A percentile compares a stretch with the other conserved stretches of the same genome.
Evolutionary conservation across 2,888 invertebrate genomes (phyloP).

Genomic region (Cheilosia vulpina): DNA sequence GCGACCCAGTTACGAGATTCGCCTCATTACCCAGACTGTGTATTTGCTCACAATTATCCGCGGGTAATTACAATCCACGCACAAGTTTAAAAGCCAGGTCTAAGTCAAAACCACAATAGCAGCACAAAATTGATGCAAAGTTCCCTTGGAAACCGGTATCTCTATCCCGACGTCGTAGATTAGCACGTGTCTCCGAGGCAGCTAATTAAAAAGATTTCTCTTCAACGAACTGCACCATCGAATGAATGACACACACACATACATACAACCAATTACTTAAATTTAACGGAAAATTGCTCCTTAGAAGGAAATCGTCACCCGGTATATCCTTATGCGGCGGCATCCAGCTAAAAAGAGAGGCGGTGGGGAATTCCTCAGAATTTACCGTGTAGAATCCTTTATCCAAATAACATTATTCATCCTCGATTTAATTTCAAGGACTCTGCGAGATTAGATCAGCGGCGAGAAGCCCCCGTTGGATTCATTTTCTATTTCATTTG

Average conservation of each 20-base stretch:
- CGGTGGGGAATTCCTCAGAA: conserved; percentile 54
- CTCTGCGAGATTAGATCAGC: conserved; percentile 57
- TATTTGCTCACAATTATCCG: conserved; percentile 60
- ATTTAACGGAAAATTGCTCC: conserved; percentile 68
- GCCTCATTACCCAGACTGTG: conserved; percentile 52
- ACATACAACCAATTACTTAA: conserved; percentile 63
- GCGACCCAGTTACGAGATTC: conserved; percentile 17
- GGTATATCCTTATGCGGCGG: conserved; percentile 11
- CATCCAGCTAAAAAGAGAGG: not conserved
- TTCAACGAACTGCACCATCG: conserved; percentile 44
- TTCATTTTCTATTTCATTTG: conserved; percentile 74
- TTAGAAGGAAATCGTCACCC: conserved; percentile 58
- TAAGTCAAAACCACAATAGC: not conserved
- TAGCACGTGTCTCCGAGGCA: conserved; percentile 55
- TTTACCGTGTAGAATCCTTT: conserved; percentile 70
- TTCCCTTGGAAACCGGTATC: conserved; percentile 21
- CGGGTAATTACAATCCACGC: conserved; percentile 50
- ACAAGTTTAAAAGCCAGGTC: conserved; percentile 2
- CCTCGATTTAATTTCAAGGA: conserved; percentile 74
- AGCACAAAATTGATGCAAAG: conserved; percentile 19
- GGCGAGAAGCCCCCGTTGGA: not conserved
- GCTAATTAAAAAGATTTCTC: conserved; percentile 61
- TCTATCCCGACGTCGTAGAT: conserved; percentile 36
- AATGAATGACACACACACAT: conserved; percentile 45
- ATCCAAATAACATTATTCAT: conserved; percentile 73